A percentile compares a stretch with the other conserved stretches of the same genome.
These are phyloP conservation scores for Squalus acanthias DNA, from an alignment of 2,797 vertebrate species.

Conservation along the genomic window DNA sequence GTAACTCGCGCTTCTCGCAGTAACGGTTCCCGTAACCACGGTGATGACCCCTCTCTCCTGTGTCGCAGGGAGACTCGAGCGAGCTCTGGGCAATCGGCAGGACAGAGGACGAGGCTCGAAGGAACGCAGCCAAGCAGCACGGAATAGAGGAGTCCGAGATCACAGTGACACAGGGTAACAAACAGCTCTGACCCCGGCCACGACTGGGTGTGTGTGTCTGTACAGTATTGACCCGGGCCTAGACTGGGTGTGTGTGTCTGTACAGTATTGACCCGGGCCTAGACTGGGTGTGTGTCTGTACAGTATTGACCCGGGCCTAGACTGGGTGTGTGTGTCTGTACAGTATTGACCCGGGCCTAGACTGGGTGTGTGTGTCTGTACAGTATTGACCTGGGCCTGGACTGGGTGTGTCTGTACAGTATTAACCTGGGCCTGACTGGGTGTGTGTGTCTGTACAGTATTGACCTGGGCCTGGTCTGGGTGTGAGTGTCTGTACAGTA, in stretches of 20 bases:
- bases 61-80: constrained; percentile 47
- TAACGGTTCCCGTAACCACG: not conserved
- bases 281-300: not conserved
- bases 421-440: not conserved
- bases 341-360: too few species aligned
- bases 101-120: constrained; percentile 66
- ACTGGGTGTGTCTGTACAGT: not conserved
- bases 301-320: not conserved
- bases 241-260: not conserved
- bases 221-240: not conserved
- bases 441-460: not conserved
- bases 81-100: constrained; percentile 70
- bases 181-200: not conserved
- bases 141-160: constrained; percentile 55
- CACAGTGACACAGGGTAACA: constrained; percentile 65
- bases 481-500: not conserved
- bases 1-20: not conserved
- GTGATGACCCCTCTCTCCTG: not conserved
- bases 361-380: not conserved
- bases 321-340: not conserved
- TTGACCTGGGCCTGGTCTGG: not conserved
- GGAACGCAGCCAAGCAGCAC: constrained; percentile 58
- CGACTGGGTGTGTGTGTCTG: not conserved
- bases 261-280: not conserved
- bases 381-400: not conserved